Percentiles rank a stretch among this genome's conserved stretches.
phyloP scores from a whole-genome alignment of 30 jellyfish, hydroid and myxozoan species.

The Aurelia aurita complex sp. Pacific region DNA sequence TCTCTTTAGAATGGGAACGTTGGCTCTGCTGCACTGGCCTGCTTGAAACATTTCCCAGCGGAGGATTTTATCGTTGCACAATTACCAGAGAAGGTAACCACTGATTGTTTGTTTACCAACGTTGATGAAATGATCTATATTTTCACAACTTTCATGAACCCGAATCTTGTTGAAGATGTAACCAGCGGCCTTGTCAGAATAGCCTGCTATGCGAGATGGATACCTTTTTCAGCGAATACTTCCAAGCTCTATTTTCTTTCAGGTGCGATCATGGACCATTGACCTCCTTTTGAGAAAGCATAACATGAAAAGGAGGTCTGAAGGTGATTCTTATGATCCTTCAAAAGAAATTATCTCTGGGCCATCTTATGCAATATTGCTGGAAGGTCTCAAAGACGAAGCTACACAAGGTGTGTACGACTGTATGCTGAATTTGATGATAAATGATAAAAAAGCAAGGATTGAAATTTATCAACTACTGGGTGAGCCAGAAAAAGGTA shows the following conservation, averaged over 20 bases:
- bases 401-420: slow-evolving; percentile 50
- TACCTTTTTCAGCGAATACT: too few relatives aligned
- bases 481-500: too few relatives aligned
- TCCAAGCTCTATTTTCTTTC: neutral
- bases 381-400: slow-evolving; percentile 35
- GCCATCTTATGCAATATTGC: slow-evolving; percentile 39
- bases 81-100: slow-evolving; percentile 68
- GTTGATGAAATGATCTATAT: too few relatives aligned
- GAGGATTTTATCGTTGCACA: slow-evolving; percentile 44
- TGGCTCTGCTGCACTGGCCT: slow-evolving; percentile 51
- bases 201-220: too few relatives aligned
- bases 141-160: too few relatives aligned
- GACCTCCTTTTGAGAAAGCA: slow-evolving; percentile 50
- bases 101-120: too few relatives aligned
- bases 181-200: too few relatives aligned
- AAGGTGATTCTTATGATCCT: slow-evolving; percentile 58
- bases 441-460: too few relatives aligned
- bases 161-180: too few relatives aligned
- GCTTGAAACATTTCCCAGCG: slow-evolving; percentile 41
- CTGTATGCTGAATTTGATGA: too few relatives aligned
- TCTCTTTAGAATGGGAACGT: slow-evolving; percentile 49
- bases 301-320: slow-evolving; percentile 45
- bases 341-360: slow-evolving; percentile 59
- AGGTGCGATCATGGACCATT: slow-evolving; percentile 44
- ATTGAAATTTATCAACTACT: too few relatives aligned